A percentile compares a stretch with the other conserved stretches of the same genome.
Conservation (phyloP, 2,888 invertebrate genomes). For the Ochropleura leucogaster region DNA sequence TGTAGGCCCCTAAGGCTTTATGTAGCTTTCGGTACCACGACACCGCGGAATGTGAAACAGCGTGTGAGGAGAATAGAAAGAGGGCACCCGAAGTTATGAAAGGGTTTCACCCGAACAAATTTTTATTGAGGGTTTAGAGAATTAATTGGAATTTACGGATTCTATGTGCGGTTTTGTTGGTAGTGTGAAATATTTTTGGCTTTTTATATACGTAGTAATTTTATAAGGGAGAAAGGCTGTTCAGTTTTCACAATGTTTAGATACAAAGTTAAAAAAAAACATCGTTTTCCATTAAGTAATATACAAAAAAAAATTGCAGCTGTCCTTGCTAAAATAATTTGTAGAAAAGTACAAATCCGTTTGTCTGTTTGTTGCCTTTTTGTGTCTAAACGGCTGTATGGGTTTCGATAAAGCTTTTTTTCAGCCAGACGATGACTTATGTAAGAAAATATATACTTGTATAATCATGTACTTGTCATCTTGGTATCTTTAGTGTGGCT, state of each 20-base stretch:
- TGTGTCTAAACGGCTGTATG: background rate
- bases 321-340: background rate
- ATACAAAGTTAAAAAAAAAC: background rate
- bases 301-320: no score
- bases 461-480: no score
- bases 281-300: no score
- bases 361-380: background rate
- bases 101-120: constrained; percentile 58
- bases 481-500: no score
- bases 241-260: background rate
- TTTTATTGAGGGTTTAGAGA: constrained; percentile 63
- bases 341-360: background rate
- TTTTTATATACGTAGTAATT: constrained; percentile 31
- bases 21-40: constrained; percentile 66
- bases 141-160: constrained; percentile 62
- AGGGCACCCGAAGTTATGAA: constrained; percentile 64
- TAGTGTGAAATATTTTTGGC: constrained; percentile 41
- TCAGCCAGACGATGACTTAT: no score
- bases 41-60: constrained; percentile 74
- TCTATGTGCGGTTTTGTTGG: constrained; percentile 48
- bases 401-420: no score
- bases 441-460: no score
- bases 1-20: constrained; percentile 60
- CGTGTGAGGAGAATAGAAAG: constrained; percentile 75
- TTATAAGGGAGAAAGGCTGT: background rate